Conservation (phyloP, 2,797 vertebrate species). For the Crocidura indochinensis region DNA sequence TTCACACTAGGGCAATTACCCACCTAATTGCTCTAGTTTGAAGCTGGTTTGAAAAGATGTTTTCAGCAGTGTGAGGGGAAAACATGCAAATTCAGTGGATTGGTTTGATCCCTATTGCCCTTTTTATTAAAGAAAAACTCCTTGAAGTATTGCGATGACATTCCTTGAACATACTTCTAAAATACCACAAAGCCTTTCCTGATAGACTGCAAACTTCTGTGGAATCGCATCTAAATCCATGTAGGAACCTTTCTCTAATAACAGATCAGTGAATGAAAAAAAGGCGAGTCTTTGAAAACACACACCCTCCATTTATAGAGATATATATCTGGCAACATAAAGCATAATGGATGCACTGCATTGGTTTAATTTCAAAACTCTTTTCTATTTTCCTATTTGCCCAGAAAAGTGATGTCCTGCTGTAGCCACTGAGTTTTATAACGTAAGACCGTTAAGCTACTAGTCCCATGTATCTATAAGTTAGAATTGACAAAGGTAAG, state of each 20-base stretch:
- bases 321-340: background rate
- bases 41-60: conserved; percentile 85
- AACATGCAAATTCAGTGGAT: conserved; percentile 83
- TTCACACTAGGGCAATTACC: conserved; percentile 85
- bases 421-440: conserved; percentile 41
- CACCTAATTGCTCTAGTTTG: conserved; percentile 83
- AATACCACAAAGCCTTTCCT: conserved; percentile 68
- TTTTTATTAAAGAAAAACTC: conserved; percentile 82
- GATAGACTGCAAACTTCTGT: conserved; percentile 42
- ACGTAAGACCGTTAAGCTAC: background rate
- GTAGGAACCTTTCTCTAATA: conserved; percentile 42
- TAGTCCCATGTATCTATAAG: background rate
- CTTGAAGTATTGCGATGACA: conserved; percentile 76
- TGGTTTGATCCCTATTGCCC: conserved; percentile 79
- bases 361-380: background rate
- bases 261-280: conserved; percentile 5
- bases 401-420: conserved; percentile 51
- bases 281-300: conserved; percentile 19
- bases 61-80: conserved; percentile 79
- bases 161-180: conserved; percentile 73
- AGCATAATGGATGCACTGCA: background rate
- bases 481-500: conserved; percentile 31
- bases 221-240: conserved; percentile 41
- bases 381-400: conserved; percentile 18
- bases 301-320: background rate